phyloP scores from a whole-genome alignment of 2,113 vertebrate genomes.

The Thalassoma bifasciatum region DNA sequence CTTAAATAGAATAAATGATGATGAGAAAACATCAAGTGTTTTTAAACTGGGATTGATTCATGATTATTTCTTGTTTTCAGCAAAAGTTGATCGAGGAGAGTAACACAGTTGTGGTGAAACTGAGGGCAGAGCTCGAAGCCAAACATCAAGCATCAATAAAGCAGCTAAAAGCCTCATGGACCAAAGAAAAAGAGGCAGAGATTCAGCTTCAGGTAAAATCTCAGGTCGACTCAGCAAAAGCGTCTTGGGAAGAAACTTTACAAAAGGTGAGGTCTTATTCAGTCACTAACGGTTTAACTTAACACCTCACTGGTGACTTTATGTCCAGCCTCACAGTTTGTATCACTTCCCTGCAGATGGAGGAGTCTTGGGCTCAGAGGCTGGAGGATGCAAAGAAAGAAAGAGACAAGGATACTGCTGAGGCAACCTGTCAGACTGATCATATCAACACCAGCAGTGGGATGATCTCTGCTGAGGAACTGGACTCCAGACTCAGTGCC shows the following conservation, averaged over 20 bases:
- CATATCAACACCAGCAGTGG: slow-evolving; percentile 1
- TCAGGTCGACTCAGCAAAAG: slow-evolving; percentile 77
- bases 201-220: slow-evolving; percentile 76
- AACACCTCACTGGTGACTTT: not conserved
- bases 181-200: slow-evolving; percentile 81
- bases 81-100: slow-evolving; percentile 81
- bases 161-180: slow-evolving; percentile 83
- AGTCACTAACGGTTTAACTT: not conserved
- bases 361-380: slow-evolving; percentile 84
- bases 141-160: slow-evolving; percentile 76
- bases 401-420: slow-evolving; percentile 60
- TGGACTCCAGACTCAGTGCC: slow-evolving; percentile 70
- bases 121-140: slow-evolving; percentile 84
- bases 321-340: not conserved
- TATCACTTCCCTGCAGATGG: slow-evolving; percentile 72
- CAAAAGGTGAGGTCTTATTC: slow-evolving; percentile 76
- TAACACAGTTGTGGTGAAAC: slow-evolving; percentile 74
- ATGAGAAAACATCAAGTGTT: not conserved
- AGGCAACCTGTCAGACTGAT: slow-evolving; percentile 84
- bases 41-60: not conserved
- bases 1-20: too few relatives aligned
- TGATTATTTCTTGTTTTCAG: slow-evolving; percentile 58
- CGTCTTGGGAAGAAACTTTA: slow-evolving; percentile 82
- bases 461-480: slow-evolving; percentile 58
- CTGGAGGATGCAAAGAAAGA: slow-evolving; percentile 78